phyloP scores from a whole-genome alignment of 2,888 invertebrate species.

The Bombylius major region DNA sequence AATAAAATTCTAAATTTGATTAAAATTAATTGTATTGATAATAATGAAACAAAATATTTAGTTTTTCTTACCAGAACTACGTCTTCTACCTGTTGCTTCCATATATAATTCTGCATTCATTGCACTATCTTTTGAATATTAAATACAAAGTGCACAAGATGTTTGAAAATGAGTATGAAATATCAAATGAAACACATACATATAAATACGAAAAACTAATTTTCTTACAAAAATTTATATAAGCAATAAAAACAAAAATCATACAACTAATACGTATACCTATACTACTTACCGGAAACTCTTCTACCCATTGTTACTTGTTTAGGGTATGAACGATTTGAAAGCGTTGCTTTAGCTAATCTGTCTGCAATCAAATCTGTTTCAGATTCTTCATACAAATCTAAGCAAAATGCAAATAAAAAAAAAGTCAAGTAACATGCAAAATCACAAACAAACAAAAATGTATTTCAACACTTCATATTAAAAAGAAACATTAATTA shows the following conservation, averaged over 20 bases:
- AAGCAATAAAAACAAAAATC: too few species aligned
- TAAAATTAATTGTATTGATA: too few species aligned
- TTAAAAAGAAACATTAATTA: too few species aligned
- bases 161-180: too few species aligned
- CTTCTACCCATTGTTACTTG: background rate
- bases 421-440: background rate
- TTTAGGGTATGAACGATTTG: background rate
- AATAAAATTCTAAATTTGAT: too few species aligned
- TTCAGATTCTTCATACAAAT: conserved; percentile 17
- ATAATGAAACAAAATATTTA: background rate
- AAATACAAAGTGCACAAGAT: background rate
- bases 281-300: background rate
- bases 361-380: conserved; percentile 13
- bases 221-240: conserved; percentile 5
- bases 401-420: conserved; percentile 1
- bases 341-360: conserved; percentile 7
- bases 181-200: too few species aligned
- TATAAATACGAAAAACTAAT: too few species aligned
- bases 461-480: too few species aligned
- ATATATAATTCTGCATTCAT: conserved; percentile 30
- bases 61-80: conserved; percentile 32
- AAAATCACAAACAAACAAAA: background rate
- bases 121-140: conserved; percentile 5
- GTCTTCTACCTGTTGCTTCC: conserved; percentile 35
- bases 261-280: too few species aligned